Percentiles rank a stretch among this genome's conserved stretches.
phyloP scores from a whole-genome alignment of 2,888 invertebrate species.

The Trimorus sp. region DNA sequence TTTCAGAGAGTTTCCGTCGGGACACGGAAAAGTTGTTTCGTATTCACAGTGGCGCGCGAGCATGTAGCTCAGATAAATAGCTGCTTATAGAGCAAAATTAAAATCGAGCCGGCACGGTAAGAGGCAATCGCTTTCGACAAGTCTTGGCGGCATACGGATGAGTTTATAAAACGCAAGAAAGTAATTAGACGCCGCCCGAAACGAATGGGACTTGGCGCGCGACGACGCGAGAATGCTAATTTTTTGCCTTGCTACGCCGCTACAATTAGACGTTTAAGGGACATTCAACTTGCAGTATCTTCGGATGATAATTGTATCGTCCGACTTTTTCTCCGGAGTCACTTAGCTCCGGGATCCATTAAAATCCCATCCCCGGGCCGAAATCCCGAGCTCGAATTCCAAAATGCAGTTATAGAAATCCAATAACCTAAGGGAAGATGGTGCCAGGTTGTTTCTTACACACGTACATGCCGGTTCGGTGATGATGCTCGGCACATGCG shows the following conservation, averaged over 20 bases:
- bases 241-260: conserved; percentile 2
- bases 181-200: conserved; percentile 30
- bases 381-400: conserved; percentile 33
- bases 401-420: conserved; percentile 43
- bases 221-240: conserved; percentile 11
- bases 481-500: conserved; percentile 31
- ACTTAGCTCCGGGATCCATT: no score
- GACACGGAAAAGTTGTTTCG: conserved; percentile 40
- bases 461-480: conserved; percentile 26
- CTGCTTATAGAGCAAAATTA: conserved; percentile 38
- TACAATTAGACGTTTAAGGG: no score
- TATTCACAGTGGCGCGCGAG: conserved; percentile 27
- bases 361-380: conserved; percentile 2
- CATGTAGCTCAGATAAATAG: conserved; percentile 4
- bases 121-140: conserved; percentile 42
- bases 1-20: conserved; percentile 27
- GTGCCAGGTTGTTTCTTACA: conserved; percentile 40
- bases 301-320: no score
- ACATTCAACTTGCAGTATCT: no score
- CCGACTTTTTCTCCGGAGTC: no score
- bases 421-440: conserved; percentile 49
- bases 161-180: conserved; percentile 47
- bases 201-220: conserved; percentile 15
- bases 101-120: conserved; percentile 50
- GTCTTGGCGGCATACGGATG: conserved; percentile 44